These are phyloP conservation scores for Cylloceria caligata DNA, from an alignment of 2,888 invertebrate species.

Conservation along the genomic window DNA sequence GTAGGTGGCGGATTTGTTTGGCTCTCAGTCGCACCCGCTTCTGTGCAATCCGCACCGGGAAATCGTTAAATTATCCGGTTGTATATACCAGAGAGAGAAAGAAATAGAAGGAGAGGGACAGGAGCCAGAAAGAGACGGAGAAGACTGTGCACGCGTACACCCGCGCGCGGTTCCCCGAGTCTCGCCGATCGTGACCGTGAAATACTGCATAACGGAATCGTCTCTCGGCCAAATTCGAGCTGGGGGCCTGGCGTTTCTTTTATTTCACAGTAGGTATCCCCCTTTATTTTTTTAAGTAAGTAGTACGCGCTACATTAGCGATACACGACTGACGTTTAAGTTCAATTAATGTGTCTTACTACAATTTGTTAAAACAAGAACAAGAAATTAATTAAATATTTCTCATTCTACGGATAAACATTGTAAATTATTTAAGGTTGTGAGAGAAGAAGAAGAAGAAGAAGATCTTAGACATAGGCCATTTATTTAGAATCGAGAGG, in stretches of 20 bases:
- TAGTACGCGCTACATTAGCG: neutral
- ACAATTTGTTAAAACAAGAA: constrained; percentile 18
- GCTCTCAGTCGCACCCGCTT: constrained; percentile 37
- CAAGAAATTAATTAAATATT: constrained; percentile 48
- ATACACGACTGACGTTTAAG: constrained; percentile 45
- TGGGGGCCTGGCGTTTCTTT: constrained; percentile 8
- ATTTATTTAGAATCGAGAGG: too few species aligned
- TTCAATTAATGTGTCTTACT: constrained; percentile 63
- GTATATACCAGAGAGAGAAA: constrained; percentile 58
- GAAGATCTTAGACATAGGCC: neutral
- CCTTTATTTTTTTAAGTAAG: constrained; percentile 24
- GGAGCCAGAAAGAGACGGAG: constrained; percentile 50
- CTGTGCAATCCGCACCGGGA: constrained; percentile 47
- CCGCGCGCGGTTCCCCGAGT: constrained; percentile 67
- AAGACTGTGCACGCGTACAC: constrained; percentile 59
- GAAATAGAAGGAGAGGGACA: constrained; percentile 44
- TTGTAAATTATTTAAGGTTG: neutral
- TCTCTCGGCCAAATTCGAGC: constrained; percentile 51
- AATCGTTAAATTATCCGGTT: constrained; percentile 67
- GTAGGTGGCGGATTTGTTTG: constrained; percentile 56
- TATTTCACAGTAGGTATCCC: constrained; percentile 23
- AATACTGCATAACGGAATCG: constrained; percentile 66
- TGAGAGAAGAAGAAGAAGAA: neutral
- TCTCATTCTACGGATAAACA: constrained; percentile 15
- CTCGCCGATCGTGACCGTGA: constrained; percentile 67